These are phyloP conservation scores for Lepidurus apus DNA, from an alignment of 1,140 invertebrate genomes.

Conservation along the genomic window DNA sequence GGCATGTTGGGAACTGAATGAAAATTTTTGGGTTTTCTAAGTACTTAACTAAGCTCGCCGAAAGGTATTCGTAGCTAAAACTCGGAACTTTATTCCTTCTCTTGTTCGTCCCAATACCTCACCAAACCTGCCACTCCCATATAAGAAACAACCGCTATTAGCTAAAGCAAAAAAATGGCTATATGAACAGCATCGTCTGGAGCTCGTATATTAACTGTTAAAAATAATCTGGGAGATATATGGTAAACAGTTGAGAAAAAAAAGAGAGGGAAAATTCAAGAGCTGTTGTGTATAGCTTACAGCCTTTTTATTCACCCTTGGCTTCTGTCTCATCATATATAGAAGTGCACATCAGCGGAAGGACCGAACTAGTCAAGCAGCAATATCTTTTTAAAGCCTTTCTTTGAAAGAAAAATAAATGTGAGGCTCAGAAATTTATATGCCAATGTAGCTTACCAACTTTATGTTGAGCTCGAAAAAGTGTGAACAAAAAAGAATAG, in stretches of 20 bases:
- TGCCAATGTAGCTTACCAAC: background rate
- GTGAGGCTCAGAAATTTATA: background rate
- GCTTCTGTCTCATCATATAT: conserved; percentile 11
- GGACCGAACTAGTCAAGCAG: conserved; percentile 20
- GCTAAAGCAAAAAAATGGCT: background rate
- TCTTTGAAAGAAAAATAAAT: background rate
- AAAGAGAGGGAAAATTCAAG: background rate
- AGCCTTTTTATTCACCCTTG: conserved; percentile 2
- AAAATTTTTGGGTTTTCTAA: no score
- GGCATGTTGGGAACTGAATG: no score
- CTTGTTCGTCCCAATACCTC: background rate
- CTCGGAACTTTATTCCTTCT: no score
- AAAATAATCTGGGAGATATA: background rate
- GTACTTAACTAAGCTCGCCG: no score
- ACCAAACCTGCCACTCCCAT: background rate
- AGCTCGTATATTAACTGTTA: background rate
- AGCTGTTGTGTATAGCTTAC: conserved; percentile 13
- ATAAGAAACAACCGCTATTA: background rate
- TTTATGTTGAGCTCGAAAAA: conserved; percentile 9
- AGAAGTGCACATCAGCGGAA: conserved; percentile 15
- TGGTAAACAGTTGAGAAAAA: conserved; percentile 15
- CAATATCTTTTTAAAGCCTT: conserved; percentile 10
- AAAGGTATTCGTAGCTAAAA: no score
- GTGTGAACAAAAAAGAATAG: background rate
- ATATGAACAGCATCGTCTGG: background rate